Evolutionary conservation across 2,113 vertebrate genomes (phyloP).

Genomic region (Xiphophorus hellerii): DNA sequence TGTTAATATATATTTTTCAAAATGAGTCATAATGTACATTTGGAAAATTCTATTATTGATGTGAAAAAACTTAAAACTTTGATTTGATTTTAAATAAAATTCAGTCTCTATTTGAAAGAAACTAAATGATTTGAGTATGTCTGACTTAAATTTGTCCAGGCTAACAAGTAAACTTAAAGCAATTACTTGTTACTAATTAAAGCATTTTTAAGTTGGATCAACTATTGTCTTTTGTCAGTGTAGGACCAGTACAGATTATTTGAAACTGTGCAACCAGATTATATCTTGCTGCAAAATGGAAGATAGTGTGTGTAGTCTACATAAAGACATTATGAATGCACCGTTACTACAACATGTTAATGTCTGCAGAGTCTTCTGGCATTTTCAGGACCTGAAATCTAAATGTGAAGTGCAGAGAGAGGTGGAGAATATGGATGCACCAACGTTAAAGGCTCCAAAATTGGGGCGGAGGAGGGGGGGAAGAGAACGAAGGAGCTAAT

Average conservation of each 20-base stretch:
- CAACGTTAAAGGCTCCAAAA: constrained; percentile 44
- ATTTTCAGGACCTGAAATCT: constrained; percentile 63
- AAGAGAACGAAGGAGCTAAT: constrained; percentile 71
- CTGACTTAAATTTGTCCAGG: no score
- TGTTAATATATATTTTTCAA: no score
- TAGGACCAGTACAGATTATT: background rate
- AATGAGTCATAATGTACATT: no score
- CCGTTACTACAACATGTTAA: constrained; percentile 19
- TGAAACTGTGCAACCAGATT: background rate
- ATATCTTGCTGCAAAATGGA: background rate
- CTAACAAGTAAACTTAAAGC: no score
- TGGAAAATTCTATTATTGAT: no score
- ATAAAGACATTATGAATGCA: constrained; percentile 11
- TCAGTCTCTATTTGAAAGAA: no score
- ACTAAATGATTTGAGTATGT: background rate
- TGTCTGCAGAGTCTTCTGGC: constrained; percentile 58
- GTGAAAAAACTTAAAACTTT: background rate
- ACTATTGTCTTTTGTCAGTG: no score
- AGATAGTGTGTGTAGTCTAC: background rate
- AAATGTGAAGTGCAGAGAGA: constrained; percentile 50
- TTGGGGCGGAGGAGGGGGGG: constrained; percentile 31
- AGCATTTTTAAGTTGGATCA: no score
- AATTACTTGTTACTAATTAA: no score
- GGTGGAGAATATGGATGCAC: constrained; percentile 70
- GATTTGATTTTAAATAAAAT: no score